A percentile compares a stretch with the other conserved stretches of the same genome.
phyloP scores from a whole-genome alignment of 2,888 invertebrate species.

The Lydus trimaculatus region DNA sequence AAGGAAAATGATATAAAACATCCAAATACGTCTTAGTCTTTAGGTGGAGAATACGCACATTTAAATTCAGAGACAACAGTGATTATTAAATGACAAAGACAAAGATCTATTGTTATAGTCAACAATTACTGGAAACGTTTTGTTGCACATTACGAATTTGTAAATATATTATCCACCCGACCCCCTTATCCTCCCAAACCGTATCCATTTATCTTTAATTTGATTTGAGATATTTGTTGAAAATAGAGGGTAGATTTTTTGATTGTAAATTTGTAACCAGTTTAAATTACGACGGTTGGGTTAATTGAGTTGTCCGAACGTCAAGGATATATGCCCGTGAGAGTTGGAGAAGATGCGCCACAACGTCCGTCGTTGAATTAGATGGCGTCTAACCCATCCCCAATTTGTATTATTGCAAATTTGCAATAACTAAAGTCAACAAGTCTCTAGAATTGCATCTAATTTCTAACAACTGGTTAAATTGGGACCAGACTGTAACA shows the following conservation, averaged over 20 bases:
- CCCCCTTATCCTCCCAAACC: too few relatives aligned
- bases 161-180: conserved; percentile 11
- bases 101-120: conserved; percentile 27
- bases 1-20: not conserved
- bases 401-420: not conserved
- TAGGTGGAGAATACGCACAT: conserved; percentile 12
- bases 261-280: conserved; percentile 1
- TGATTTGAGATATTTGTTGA: not conserved
- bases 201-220: not conserved
- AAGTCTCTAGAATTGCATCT: conserved; percentile 14
- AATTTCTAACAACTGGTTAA: conserved; percentile 10
- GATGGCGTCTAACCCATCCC: not conserved
- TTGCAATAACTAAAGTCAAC: conserved; percentile 11
- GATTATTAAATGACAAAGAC: conserved; percentile 31
- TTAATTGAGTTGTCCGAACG: conserved; percentile 26
- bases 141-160: conserved; percentile 22
- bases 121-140: conserved; percentile 22
- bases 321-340: conserved; percentile 24
- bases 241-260: not conserved
- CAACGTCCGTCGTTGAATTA: not conserved
- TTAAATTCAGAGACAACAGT: conserved; percentile 19
- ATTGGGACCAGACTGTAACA: not conserved
- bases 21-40: not conserved
- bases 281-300: conserved; percentile 17
- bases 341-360: conserved; percentile 5